Evolutionary conservation across 2,888 invertebrate genomes (phyloP).

Genomic region (Eilema caniola): DNA sequence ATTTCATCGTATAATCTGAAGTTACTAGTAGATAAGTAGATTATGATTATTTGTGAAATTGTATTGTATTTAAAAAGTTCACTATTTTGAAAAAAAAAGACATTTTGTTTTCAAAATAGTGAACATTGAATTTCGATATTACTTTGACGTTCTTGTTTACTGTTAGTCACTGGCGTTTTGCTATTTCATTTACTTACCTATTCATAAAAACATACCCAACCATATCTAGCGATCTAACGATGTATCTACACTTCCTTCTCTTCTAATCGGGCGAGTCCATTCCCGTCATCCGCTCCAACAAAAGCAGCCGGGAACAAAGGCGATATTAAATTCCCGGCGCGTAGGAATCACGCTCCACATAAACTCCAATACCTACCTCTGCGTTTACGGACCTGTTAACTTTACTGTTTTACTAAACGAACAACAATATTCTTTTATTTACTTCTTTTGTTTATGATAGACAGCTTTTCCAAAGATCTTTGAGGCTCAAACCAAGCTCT

Average conservation of each 20-base stretch:
- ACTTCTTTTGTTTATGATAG: no score
- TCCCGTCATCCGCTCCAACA: slow-evolving; percentile 42
- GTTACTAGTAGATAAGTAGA: no score
- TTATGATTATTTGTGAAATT: no score
- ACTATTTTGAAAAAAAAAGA: no score
- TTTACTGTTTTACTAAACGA: slow-evolving; percentile 10
- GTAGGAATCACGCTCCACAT: slow-evolving; percentile 70
- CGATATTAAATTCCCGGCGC: slow-evolving; percentile 76
- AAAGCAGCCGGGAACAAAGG: slow-evolving; percentile 44
- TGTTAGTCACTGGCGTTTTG: background rate
- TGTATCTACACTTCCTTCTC: background rate
- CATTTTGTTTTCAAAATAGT: no score
- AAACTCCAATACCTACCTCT: slow-evolving; percentile 59
- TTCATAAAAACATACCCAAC: background rate
- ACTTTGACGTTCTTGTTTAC: no score
- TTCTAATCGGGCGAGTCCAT: slow-evolving; percentile 3
- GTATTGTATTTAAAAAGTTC: no score
- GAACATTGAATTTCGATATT: background rate
- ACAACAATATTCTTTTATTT: background rate
- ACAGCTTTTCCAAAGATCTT: no score
- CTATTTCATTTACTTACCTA: background rate
- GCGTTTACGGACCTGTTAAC: slow-evolving; percentile 8
- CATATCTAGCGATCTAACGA: no score
- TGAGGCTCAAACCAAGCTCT: no score
- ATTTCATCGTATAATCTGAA: no score